These are phyloP conservation scores for Copsychus sechellarum DNA, from an alignment of 2,113 vertebrate genomes.

Conservation along the genomic window DNA sequence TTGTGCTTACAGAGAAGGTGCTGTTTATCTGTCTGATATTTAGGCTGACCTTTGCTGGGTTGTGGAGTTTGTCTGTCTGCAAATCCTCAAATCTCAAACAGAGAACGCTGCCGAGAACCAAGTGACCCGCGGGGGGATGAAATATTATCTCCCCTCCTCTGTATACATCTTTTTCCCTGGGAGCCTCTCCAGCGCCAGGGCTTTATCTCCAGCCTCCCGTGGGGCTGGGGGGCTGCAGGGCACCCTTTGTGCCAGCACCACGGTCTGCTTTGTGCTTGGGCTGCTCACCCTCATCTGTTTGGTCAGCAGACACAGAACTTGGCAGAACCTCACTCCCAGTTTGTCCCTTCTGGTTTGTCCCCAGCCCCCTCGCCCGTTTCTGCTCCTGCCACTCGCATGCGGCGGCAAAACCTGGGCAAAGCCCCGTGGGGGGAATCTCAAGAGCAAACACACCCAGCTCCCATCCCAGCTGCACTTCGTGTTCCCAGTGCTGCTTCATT, in stretches of 20 bases:
- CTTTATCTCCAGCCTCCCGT: neutral
- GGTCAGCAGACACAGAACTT: neutral
- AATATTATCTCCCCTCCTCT: slow-evolving; percentile 58
- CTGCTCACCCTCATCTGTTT: neutral
- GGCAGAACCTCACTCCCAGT: neutral
- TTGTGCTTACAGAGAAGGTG: slow-evolving; percentile 53
- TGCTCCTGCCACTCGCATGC: neutral
- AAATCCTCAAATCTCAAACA: slow-evolving; percentile 71
- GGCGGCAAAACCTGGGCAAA: neutral
- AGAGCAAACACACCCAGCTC: neutral
- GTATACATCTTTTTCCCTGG: slow-evolving; percentile 24
- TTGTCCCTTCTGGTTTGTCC: neutral
- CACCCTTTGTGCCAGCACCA: neutral
- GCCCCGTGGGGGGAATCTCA: neutral
- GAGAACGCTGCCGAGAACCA: slow-evolving; percentile 60
- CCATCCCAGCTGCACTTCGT: neutral
- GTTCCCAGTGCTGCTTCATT: neutral
- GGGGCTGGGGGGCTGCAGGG: neutral
- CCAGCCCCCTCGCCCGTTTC: neutral
- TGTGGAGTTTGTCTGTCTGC: slow-evolving; percentile 78
- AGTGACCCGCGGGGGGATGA: slow-evolving; percentile 67
- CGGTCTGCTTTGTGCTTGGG: neutral
- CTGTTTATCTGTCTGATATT: slow-evolving; percentile 75
- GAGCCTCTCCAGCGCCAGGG: slow-evolving; percentile 9
- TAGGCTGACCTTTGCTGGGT: slow-evolving; percentile 76